Percentiles rank a stretch among this genome's conserved stretches.
Evolutionary conservation across 2,797 vertebrate genomes (phyloP).

Genomic region (Sitta carolinensis): DNA sequence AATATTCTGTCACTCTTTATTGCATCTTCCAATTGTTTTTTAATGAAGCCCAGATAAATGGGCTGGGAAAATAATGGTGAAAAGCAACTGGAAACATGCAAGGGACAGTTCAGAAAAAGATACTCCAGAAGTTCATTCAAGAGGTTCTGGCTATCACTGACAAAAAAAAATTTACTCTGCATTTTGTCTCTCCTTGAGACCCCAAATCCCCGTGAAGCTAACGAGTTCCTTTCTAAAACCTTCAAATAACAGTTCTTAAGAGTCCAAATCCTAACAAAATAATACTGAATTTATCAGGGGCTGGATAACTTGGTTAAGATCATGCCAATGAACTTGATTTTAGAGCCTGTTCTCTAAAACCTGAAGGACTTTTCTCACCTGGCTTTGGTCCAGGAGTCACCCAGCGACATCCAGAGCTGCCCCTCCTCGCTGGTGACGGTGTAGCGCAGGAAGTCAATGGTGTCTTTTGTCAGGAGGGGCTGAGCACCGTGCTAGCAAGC

Average conservation of each 20-base stretch:
- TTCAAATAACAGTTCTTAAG: background rate
- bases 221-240: background rate
- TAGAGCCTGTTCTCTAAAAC: background rate
- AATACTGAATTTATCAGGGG: fast-evolving
- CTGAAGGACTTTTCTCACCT: slow-evolving; percentile 75
- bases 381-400: slow-evolving; percentile 91
- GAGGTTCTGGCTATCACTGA: background rate
- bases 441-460: slow-evolving; percentile 88
- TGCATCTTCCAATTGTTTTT: background rate
- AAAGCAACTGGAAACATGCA: background rate
- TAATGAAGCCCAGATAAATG: background rate
- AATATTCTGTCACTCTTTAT: background rate
- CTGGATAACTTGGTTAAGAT: background rate
- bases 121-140: background rate
- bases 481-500: slow-evolving; percentile 85
- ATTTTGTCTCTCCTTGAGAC: background rate
- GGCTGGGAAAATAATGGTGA: background rate
- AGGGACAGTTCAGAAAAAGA: background rate
- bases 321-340: fast-evolving
- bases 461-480: slow-evolving; percentile 87
- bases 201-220: background rate
- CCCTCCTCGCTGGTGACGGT: slow-evolving; percentile 85
- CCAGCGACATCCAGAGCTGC: slow-evolving; percentile 89
- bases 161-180: background rate
- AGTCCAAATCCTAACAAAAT: background rate